These are phyloP conservation scores for Melitaea athalia DNA, from an alignment of 2,888 invertebrate genomes.

Conservation along the genomic window DNA sequence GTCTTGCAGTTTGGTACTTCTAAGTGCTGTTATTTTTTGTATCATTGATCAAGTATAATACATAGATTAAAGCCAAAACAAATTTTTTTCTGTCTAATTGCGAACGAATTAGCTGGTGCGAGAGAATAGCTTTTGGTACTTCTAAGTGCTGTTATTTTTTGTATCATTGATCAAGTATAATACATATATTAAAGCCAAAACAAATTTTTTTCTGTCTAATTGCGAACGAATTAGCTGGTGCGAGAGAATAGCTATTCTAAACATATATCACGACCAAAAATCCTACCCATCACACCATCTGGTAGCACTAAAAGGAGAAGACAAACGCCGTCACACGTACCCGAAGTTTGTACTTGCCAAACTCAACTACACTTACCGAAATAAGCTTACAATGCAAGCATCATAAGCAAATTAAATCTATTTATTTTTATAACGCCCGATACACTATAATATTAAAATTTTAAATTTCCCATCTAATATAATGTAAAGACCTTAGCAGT, in stretches of 20 bases:
- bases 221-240: no score
- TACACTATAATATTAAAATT: not conserved
- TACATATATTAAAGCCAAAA: no score
- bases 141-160: not conserved
- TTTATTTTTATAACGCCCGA: not conserved
- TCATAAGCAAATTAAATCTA: not conserved
- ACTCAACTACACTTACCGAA: not conserved
- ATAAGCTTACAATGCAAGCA: not conserved
- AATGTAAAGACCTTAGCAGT: conserved; percentile 56
- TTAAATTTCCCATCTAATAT: conserved; percentile 2
- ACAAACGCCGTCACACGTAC: not conserved
- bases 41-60: not conserved
- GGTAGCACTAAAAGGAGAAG: not conserved
- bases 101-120: no score
- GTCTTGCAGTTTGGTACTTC: not conserved
- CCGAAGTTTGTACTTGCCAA: not conserved
- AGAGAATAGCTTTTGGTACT: not conserved
- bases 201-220: no score
- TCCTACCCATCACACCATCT: no score
- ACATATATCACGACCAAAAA: not conserved
- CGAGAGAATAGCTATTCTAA: not conserved
- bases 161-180: not conserved
- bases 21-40: not conserved
- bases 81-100: no score
- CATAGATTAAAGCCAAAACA: no score